Conservation (phyloP, 2,888 invertebrate species). For the Morpho deidamia region DNA sequence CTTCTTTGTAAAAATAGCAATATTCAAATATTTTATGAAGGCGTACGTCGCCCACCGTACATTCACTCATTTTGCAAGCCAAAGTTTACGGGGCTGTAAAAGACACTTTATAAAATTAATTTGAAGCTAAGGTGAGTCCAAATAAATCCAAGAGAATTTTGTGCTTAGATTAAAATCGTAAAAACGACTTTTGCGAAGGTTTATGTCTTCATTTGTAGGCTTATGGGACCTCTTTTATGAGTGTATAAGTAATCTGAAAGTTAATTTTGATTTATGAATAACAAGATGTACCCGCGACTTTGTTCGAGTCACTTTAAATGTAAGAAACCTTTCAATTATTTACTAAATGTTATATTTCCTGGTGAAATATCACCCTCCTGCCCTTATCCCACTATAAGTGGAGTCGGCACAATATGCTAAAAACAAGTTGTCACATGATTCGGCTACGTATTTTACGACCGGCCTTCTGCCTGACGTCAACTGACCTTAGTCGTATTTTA, state of each 20-base stretch:
- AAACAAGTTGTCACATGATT: too few species aligned
- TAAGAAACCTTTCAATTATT: too few species aligned
- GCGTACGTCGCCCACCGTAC: conserved; percentile 11
- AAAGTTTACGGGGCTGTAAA: conserved; percentile 39
- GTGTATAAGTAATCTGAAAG: not conserved
- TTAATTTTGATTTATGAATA: not conserved
- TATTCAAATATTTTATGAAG: not conserved
- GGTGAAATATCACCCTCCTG: too few species aligned
- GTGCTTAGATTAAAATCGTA: conserved; percentile 56
- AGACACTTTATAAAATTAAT: conserved; percentile 57
- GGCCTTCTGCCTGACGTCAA: too few species aligned
- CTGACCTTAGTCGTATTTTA: too few species aligned
- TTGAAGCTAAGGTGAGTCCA: conserved; percentile 30
- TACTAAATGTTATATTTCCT: too few species aligned
- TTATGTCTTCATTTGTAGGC: conserved; percentile 34
- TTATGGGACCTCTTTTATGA: not conserved
- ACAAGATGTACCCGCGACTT: not conserved
- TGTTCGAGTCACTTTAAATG: too few species aligned
- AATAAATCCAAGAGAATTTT: conserved; percentile 35
- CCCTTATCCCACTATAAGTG: too few species aligned
- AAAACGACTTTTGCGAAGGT: conserved; percentile 45
- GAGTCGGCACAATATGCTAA: too few species aligned
- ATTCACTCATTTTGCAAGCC: conserved; percentile 25
- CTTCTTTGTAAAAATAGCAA: too few species aligned
- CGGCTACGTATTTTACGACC: too few species aligned